A percentile compares a stretch with the other conserved stretches of the same genome.
Conservation (phyloP, 2,888 invertebrate species). For the Tachystola acroxantha region DNA sequence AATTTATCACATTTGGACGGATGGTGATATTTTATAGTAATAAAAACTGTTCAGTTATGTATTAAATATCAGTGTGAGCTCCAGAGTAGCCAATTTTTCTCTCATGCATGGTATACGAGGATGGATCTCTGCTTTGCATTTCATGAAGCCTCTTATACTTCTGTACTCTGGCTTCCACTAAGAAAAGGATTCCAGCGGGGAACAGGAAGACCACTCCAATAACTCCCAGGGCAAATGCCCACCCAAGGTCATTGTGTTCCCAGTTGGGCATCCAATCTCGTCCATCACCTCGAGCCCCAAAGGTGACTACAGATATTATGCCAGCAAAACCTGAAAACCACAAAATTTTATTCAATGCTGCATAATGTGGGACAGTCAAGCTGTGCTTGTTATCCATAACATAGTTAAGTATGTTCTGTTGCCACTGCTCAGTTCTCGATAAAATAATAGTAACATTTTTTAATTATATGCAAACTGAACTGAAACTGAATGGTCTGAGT, state of each 20-base stretch:
- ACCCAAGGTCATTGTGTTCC: conserved; percentile 96
- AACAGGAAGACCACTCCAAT: conserved; percentile 87
- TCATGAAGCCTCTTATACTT: conserved; percentile 85
- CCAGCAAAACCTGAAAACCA: conserved; percentile 84
- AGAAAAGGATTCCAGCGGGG: conserved; percentile 87
- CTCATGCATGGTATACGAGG: conserved; percentile 83
- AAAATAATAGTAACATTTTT: too few relatives aligned
- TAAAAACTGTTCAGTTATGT: neutral
- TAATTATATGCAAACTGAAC: too few relatives aligned
- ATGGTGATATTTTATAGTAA: conserved; percentile 8
- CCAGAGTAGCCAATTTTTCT: conserved; percentile 75
- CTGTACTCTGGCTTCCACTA: conserved; percentile 89
- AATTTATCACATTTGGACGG: conserved; percentile 15
- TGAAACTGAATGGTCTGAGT: too few relatives aligned
- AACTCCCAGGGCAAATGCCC: conserved; percentile 94
- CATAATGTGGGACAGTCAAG: too few relatives aligned
- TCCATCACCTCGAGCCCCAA: conserved; percentile 93
- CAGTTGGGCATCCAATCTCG: conserved; percentile 98
- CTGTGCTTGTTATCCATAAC: too few relatives aligned
- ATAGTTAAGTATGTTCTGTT: too few relatives aligned
- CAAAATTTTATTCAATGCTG: too few relatives aligned
- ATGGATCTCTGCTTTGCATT: conserved; percentile 81
- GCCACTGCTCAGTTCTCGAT: too few relatives aligned
- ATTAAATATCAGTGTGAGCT: conserved; percentile 86
- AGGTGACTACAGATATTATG: conserved; percentile 89